Evolutionary conservation across 2,113 vertebrate species (phyloP).

Genomic region (Rallus limicola): DNA sequence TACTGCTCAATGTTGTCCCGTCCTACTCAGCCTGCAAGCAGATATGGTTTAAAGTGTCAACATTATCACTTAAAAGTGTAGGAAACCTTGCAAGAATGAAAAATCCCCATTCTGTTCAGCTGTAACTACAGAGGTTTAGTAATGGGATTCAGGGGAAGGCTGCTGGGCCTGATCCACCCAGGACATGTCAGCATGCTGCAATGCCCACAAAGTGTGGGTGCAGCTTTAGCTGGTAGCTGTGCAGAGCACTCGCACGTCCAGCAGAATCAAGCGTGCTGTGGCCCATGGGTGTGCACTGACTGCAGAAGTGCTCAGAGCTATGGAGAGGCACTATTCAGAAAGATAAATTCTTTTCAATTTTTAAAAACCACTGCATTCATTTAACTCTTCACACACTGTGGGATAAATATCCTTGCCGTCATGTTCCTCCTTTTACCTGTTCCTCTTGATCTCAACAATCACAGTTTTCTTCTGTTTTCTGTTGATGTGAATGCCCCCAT

Average conservation of each 20-base stretch:
- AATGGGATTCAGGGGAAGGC: not conserved
- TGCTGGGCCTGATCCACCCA: not conserved
- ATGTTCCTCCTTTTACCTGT: not conserved
- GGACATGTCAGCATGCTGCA: accelerated
- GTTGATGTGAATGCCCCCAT: not conserved
- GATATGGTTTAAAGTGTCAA: not conserved
- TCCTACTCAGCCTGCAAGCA: not conserved
- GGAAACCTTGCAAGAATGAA: not conserved
- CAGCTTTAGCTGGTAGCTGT: not conserved
- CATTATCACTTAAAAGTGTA: not conserved
- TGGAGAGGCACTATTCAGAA: not conserved
- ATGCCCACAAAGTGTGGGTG: accelerated
- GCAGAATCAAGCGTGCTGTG: accelerated
- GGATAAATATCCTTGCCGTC: not conserved
- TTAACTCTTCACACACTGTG: not conserved
- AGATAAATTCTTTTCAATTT: not conserved
- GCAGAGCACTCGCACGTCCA: accelerated
- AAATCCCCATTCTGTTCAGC: not conserved
- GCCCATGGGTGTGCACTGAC: accelerated
- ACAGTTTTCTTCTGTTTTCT: not conserved
- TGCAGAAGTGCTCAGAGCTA: not conserved
- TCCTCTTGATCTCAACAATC: not conserved
- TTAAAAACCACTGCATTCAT: not conserved
- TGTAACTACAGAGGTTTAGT: not conserved
- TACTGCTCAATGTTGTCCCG: not conserved